Conservation (phyloP, 2,888 invertebrate genomes). For the Morinoia aosen region DNA sequence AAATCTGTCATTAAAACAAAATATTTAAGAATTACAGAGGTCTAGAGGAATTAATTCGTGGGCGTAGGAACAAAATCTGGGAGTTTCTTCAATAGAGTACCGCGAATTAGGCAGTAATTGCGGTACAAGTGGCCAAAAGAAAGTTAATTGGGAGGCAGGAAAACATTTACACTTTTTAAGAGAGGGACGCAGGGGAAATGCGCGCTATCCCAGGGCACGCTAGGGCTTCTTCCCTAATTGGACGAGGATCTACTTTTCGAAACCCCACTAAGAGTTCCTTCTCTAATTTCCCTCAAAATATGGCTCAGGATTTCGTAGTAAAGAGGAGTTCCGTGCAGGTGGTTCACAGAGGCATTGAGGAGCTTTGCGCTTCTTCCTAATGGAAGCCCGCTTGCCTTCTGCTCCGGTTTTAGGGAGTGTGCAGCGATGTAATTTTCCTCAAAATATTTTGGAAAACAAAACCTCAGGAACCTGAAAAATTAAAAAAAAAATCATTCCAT, state of each 20-base stretch:
- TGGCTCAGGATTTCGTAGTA: conserved; percentile 2
- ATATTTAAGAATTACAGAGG: neutral
- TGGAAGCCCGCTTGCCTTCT: neutral
- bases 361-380: neutral
- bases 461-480: neutral
- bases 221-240: conserved; percentile 4
- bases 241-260: conserved; percentile 17
- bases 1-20: neutral
- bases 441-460: neutral
- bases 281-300: conserved; percentile 10
- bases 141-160: neutral
- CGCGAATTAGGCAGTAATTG: neutral
- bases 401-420: neutral
- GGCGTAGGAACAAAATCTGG: neutral
- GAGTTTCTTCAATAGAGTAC: neutral
- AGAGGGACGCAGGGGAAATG: neutral
- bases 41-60: neutral
- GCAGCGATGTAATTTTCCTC: neutral
- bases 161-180: conserved; percentile 1
- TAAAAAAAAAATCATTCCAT: neutral
- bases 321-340: neutral
- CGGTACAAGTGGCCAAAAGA: neutral
- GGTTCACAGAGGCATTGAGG: neutral
- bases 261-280: conserved; percentile 3
- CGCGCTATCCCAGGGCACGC: neutral